Evolutionary conservation across 2,113 vertebrate genomes (phyloP), one percentile per base, ranked within the genome.

Genomic region (Stictonetta naevosa): DNA sequence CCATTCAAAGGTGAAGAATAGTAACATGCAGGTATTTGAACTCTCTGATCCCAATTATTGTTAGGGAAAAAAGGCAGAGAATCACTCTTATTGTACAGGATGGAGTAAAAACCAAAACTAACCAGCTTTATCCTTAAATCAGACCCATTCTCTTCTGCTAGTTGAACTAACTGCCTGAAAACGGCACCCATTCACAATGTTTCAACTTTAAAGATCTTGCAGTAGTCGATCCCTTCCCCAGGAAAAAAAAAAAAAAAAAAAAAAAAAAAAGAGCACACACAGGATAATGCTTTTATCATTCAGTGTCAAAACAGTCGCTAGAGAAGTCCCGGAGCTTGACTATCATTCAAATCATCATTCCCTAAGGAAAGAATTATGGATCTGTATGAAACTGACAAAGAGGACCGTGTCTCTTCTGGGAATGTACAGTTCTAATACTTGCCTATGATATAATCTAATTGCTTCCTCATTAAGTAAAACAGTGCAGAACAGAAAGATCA

Each of bases 401-500:
- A 48, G 20, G 46, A 11, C 20, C 46, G 10, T 11, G 46, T 48
- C 46, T 48, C 46, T 48, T 48, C 46, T 48, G 46, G 46, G 46
- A 48, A 21, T 3, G 20, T 48, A 21, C 46, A 11, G 20, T 48
- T 48, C 46, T 48, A 48, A 48, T 48, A 48, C 20, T 48, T 86
- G 72, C 67, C 58, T 84, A 31, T 38, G 59, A 52, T 90, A 91
- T 88, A 93, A 95, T 93, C 82, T 85, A 80, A 77, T 96, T 92
- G 91, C 42, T 88, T 63, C 63, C 75, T 86, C 62, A 83, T 91
- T 90, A 91, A 97, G 66, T 91, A 91, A 83, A 94, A 94, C 88
- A 95, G 93, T 93, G 80, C 90, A 56, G 94, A 94, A 71, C 78
- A 95, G 86, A 73, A 64, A 83, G 95, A 95, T 95, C 81, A 95